Base-by-base conservation (phyloP, 2,113 vertebrate genomes). In the Trinectes maculatus region DNA sequence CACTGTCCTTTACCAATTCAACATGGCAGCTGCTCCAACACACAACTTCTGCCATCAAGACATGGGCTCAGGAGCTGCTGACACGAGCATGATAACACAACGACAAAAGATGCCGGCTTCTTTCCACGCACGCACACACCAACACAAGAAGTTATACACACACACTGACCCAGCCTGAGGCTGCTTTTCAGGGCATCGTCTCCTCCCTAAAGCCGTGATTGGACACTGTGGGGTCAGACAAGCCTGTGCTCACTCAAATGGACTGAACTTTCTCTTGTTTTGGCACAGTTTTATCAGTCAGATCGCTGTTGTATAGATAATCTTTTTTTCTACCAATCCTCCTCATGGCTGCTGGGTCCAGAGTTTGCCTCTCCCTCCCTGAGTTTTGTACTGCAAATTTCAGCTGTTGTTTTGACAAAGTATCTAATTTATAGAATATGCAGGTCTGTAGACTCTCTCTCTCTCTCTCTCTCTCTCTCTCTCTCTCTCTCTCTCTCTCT, bases 1-100 rank as follows among this genome's bases (percentile, higher is more conserved):
- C 96, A n/a, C 2, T 75, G 6, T 88, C 91, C 70, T 87, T 96
- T 42, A 94, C 91, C 79, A 93, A 80, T 24, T 94, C 93, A 3
- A 95, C 92, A 1, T 99, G 97, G 97, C 64, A 89, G 29, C 93
- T 94, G 29, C 89, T 98, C 36, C 95, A 95, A 59, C 93, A 96
- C 49, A 90, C 92, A 0, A 95, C 94, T 0, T 28, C 93, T 0
- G 94, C 95, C 22, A 57, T 97, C 80, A 93, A 91, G 71, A 90
- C 95, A 74, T 96, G 97, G 95, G 94, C 94, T 21, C 79, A 95
- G 68, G 88, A 95, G 21, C 77, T 94, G 58, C 88, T 97, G 46
- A 95, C 95, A 0, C 91, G 83, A 48, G 92, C 78, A 1, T 96
- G 92, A 93, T 65, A 2, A 60, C 29, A 1, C 48, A 33, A 31